Base-by-base conservation (phyloP, 2,797 vertebrate genomes). In the Danio albolineatus region DNA sequence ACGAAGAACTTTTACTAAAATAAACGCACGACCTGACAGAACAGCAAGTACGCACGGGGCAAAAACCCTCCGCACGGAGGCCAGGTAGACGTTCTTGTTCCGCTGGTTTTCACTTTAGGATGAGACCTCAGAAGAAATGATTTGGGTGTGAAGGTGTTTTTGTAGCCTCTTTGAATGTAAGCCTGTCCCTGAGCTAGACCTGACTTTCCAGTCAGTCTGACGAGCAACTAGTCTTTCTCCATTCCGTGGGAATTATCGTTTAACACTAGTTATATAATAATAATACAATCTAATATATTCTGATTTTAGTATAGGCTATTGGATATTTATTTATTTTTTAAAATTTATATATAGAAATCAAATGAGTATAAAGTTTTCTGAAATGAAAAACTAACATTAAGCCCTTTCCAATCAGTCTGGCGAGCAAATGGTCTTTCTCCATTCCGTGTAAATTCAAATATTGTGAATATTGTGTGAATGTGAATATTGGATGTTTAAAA, bases 21-120 rank as follows among this genome's bases (percentile, higher is more conserved):
- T 28, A 28, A 28, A 28, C 28, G 28, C 28, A 28, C 28, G 28
- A 28, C 28, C 28, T 28, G 28, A 28, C 28, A 3, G 28, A 28
- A 28, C 28, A 28, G 1, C n/a, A n/a, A n/a, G n/a, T 13, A 2
- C 17, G 14, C 12, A 17, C 4, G 6, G 41, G 16, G 14, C 1
- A 14, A 12, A 78, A 57, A 39, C 10, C 16, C 43, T 48, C 10
- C 43, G 28, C 17, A 43, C 17, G 38, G 69, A 72, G 41, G 51
- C 49, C 4, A 76, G 28, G 17, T 38, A 10, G 59, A 72, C n/a
- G 73, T 76, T 65, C 77, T 79, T 57, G 77, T 73, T 64, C 14
- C 6, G 38, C 77, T 72, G 59, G 67, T 72, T 79, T 64, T 70
- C 54, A 28, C 36, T 60, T 41, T 39, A 41, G 46, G 48, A 65